A percentile compares a stretch with the other conserved stretches of the same genome.
Evolutionary conservation across 1,140 invertebrate species (phyloP).

Genomic region (Euborellia annulipes): DNA sequence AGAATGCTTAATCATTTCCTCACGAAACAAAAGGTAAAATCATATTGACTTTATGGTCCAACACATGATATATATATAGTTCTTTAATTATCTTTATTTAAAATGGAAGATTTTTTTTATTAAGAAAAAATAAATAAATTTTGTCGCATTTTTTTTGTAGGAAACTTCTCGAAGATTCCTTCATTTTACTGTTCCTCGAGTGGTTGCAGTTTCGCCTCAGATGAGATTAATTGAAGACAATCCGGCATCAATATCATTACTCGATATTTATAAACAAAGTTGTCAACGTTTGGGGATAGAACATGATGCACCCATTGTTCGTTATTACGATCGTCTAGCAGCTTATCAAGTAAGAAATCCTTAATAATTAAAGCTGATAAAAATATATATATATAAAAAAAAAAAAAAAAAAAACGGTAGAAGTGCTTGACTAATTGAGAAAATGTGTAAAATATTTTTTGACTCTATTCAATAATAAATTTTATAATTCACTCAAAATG

Average conservation of each 20-base stretch:
- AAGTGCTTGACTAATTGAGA: too few species aligned
- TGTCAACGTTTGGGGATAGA: conserved; percentile 67
- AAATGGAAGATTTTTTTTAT: too few species aligned
- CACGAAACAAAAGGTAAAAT: conserved; percentile 73
- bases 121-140: too few species aligned
- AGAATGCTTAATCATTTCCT: conserved; percentile 90
- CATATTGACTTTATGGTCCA: too few species aligned
- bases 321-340: conserved; percentile 83
- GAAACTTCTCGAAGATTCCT: conserved; percentile 80
- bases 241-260: conserved; percentile 70
- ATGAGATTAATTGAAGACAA: conserved; percentile 94
- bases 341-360: conserved; percentile 49
- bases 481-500: too few species aligned
- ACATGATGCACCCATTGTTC: conserved; percentile 70
- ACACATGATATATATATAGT: too few species aligned
- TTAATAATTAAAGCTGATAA: too few species aligned
- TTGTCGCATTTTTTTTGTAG: conserved; percentile 25
- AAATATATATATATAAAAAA: too few species aligned
- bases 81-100: too few species aligned
- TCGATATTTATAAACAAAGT: conserved; percentile 84
- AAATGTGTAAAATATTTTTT: too few species aligned
- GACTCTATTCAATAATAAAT: too few species aligned
- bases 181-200: conserved; percentile 83
- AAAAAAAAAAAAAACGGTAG: too few species aligned
- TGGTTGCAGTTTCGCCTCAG: conserved; percentile 87